These are phyloP conservation scores for Apamea epomidion DNA, from an alignment of 2,888 invertebrate species.

Conservation along the genomic window DNA sequence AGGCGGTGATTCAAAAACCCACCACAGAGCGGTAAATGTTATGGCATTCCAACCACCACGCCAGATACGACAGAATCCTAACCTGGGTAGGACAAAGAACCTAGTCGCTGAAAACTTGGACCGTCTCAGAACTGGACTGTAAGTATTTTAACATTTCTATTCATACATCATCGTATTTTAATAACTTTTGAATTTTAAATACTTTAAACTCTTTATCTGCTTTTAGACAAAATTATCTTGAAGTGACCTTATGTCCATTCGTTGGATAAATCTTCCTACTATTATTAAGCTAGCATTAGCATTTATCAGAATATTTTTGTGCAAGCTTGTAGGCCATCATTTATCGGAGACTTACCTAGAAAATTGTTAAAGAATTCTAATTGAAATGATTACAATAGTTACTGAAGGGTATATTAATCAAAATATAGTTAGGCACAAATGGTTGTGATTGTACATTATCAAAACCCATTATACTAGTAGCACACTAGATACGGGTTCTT, in stretches of 20 bases:
- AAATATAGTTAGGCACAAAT: not conserved
- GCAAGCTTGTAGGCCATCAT: not conserved
- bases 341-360: not conserved
- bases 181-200: not conserved
- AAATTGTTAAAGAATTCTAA: not conserved
- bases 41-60: slow-evolving; percentile 74
- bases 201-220: not conserved
- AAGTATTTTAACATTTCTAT: slow-evolving; percentile 68
- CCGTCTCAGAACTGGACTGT: slow-evolving; percentile 78
- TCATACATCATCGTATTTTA: not conserved
- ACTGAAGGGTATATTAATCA: not conserved
- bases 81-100: slow-evolving; percentile 80
- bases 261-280: not conserved
- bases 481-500: not conserved
- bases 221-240: not conserved
- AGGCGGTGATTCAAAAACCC: slow-evolving; percentile 58
- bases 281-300: not conserved
- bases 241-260: not conserved
- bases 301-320: not conserved
- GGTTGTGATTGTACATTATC: not conserved
- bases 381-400: not conserved
- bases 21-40: slow-evolving; percentile 14
- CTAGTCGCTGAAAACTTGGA: slow-evolving; percentile 80
- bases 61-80: slow-evolving; percentile 84
- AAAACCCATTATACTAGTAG: not conserved